Base-by-base conservation (phyloP, 2,888 invertebrate genomes). In the Drosophila aldrichi region DNA sequence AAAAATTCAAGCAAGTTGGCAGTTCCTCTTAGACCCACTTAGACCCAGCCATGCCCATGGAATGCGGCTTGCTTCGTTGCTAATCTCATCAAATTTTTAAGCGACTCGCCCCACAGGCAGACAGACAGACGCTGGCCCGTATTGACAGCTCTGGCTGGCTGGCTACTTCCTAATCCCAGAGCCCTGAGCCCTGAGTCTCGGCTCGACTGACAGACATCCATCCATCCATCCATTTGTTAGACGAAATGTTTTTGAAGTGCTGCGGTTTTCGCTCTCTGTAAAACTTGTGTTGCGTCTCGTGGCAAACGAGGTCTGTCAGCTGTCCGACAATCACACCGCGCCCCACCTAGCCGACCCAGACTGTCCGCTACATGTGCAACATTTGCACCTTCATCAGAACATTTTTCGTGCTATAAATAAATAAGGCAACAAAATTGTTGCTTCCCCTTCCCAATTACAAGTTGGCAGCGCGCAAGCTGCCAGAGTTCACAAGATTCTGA, bases 221-320 rank as follows among this genome's bases (percentile, higher is more conserved):
- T 22, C 20, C 69, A 63, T 67, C 81, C 20, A 22, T 22, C 20
- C 85, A 91, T 91, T 90, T 91, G 90, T 91, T 90, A 89, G 82
- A 59, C 52, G 60, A 62, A 64, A 68, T 64, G 81, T 81, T 40
- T 52, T 54, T 72, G 75, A 82, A 88, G 85, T 88, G 85, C 62
- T 74, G 74, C 82, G n/a, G 48, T 12, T 32, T 34, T 7, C n/a
- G 49, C 14, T 49, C 49, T 20, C 18, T 68, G 69, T 22, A 78
- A 73, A 87, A 54, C 38, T 73, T 76, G 79, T 75, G 52, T 36
- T 34, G 2, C 4, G 34, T 75, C 71, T 67, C 25, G 56, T 40
- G 49, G 51, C 44, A 34, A 41, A 34, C 68, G 32, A 62, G 58
- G 75, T 63, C 81, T 86, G 86, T 85, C 81, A 86, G 77, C 82